Conservation (phyloP, 2,888 invertebrate species). For the Dicycla oo region DNA sequence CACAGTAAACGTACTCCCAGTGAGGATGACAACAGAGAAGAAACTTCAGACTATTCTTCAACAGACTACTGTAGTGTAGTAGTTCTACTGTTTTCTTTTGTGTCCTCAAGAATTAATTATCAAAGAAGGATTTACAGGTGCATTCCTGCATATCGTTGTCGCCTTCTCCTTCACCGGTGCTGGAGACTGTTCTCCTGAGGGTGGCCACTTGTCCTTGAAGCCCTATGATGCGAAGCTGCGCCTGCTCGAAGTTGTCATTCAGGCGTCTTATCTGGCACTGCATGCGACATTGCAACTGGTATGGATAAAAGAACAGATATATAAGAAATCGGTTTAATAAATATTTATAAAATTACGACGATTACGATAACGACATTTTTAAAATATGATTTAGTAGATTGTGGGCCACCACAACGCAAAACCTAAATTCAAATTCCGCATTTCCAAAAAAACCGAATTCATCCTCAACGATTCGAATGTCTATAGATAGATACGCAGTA, state of each 20-base stretch:
- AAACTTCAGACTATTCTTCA: slow-evolving; percentile 1
- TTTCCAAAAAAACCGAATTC: not conserved
- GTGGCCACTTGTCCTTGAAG: slow-evolving; percentile 92
- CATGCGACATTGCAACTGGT: slow-evolving; percentile 92
- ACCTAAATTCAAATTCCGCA: not conserved
- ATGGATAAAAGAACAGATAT: slow-evolving; percentile 14
- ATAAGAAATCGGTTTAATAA: not conserved
- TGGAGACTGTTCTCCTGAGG: slow-evolving; percentile 86
- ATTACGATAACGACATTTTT: too few species aligned
- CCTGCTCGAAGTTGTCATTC: slow-evolving; percentile 93
- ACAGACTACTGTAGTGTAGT: not conserved
- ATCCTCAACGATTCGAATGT: not conserved
- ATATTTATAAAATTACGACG: not conserved
- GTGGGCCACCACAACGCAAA: not conserved
- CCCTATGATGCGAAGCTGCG: slow-evolving; percentile 92
- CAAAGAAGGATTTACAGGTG: slow-evolving; percentile 82
- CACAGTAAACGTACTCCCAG: not conserved
- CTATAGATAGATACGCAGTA: not conserved
- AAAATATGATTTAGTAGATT: not conserved
- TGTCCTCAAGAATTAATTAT: slow-evolving; percentile 67
- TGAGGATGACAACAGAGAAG: not conserved
- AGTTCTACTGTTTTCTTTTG: slow-evolving; percentile 1
- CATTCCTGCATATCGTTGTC: slow-evolving; percentile 77
- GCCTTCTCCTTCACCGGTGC: slow-evolving; percentile 77
- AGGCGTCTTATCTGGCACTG: slow-evolving; percentile 92